Evolutionary conservation across 2,888 invertebrate genomes (phyloP), one percentile per base, ranked within the genome.

Genomic region (Hecatera dysodea): DNA sequence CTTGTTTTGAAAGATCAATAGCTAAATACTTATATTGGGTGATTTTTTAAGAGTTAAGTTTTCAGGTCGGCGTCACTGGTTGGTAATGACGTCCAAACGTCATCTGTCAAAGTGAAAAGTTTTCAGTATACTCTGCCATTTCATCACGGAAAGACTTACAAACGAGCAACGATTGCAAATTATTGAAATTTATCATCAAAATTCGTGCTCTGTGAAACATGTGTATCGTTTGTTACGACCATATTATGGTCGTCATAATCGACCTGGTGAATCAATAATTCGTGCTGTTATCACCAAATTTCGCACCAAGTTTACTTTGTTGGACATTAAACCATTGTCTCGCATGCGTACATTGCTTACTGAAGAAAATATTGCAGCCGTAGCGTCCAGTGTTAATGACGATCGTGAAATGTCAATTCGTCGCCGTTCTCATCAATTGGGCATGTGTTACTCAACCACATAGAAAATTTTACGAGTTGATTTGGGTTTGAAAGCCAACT

Each of bases 331-430:
- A 72, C 66, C 61, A 72, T 44, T 42, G 44, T 67, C 72, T 57
- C 72, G 72, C 53, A 67, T 72, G 48, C 72, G 72, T 72, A 72
- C 55, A 67, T 59, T 66, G 71, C 59, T 57, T 29, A 70, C 64
- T 44, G 69, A 70, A 70, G 52, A 70, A 64, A 64, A 70, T 64
- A 59, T 70, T 72, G 66, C 59, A 44, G 57, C 65, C 57, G 57
- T 56, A 66, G 44, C 44, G 19, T 17, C 44, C 44, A 44, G 39
- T 57, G 60, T 65, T 65, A 48, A 39, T 64, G 70, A 70, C 36
- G 70, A 65, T 52, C 70, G 64, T 65, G 64, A 57, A 64, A 57
- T 66, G 65, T 66, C 57, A 24, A 66, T 57, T 66, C 56, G 65
- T 29, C 65, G 65, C 56, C 65, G 69, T 69, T 70, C 57, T 53